These are phyloP conservation scores for Procavia capensis DNA, from an alignment of 2,113 vertebrate species.

Conservation along the genomic window DNA sequence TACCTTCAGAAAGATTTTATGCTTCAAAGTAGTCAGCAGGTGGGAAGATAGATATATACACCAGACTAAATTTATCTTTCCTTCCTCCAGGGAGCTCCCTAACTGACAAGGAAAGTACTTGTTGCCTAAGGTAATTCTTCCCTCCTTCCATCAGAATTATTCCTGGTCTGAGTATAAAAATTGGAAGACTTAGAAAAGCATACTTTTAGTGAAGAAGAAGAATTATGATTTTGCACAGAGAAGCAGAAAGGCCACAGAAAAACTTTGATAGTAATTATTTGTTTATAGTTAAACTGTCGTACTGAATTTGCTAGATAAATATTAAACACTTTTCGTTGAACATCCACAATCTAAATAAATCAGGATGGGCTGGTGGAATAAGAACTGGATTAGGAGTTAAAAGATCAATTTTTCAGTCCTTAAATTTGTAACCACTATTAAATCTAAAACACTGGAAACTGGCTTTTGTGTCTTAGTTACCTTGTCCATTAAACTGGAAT, in stretches of 20 bases:
- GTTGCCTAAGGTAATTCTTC: neutral
- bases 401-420: neutral
- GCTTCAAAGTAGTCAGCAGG: neutral
- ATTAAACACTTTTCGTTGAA: neutral
- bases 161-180: neutral
- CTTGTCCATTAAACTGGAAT: neutral
- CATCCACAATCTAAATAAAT: constrained; percentile 8
- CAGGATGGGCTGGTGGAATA: neutral
- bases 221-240: neutral
- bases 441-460: neutral
- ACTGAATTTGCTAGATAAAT: neutral
- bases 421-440: neutral
- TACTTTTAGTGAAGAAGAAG: neutral
- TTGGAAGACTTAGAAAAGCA: neutral
- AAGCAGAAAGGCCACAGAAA: neutral
- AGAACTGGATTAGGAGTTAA: neutral
- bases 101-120: neutral
- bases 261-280: neutral
- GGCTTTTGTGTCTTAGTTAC: neutral
- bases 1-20: neutral
- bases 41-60: constrained; percentile 9
- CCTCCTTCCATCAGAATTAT: neutral
- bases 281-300: neutral
- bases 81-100: neutral
- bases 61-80: neutral